Evolutionary conservation across 1,140 invertebrate genomes (phyloP), one percentile per base, ranked within the genome.

Genomic region (Drosophila saltans): DNA sequence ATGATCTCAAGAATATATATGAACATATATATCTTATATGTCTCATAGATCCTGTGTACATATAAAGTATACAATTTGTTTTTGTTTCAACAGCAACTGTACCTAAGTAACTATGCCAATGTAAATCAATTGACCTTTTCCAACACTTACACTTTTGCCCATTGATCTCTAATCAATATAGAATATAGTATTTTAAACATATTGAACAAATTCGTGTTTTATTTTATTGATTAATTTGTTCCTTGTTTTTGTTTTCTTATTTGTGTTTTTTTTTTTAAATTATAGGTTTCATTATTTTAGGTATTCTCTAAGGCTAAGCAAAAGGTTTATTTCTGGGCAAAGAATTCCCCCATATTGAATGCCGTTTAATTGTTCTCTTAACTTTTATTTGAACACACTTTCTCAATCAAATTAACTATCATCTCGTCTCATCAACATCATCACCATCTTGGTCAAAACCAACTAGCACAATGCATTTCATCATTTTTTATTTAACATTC

Each of bases 361-460:
- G 21, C 7, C 7, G 21, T 11, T 48, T 3, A 48, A 48, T 48
- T 7, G 45, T 48, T 48, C 45, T 9, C 45, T 48, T 48, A 52
- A 26, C 21, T 52, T 5, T 8, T 52, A 52, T 26, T 52, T 52
- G 45, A 52, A 52, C 45, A 52, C 45, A 52, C 45, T 52, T 48
- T 48, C 45, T 48, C 45, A 48, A 48, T 48, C 16, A 48, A 48
- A 8, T 26, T 52, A 26, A 26, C 9, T 52, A 24, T 9, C 9
- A 52, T 52, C 8, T 26, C 2, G 10, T 10, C 21, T 26, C 2
- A 26, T 10, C 21, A 8, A 52, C 21, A 16, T 16, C 16, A 16
- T 16, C 16, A 16, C 16, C 16, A 16, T 16, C 16, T 16, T 26
- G 45, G 45, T 52, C 45, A 52, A 52, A 52, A 52, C 21, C n/a